These are phyloP conservation scores for Silurus lanzhouensis DNA, from an alignment of 2,797 vertebrate genomes.

Conservation along the genomic window DNA sequence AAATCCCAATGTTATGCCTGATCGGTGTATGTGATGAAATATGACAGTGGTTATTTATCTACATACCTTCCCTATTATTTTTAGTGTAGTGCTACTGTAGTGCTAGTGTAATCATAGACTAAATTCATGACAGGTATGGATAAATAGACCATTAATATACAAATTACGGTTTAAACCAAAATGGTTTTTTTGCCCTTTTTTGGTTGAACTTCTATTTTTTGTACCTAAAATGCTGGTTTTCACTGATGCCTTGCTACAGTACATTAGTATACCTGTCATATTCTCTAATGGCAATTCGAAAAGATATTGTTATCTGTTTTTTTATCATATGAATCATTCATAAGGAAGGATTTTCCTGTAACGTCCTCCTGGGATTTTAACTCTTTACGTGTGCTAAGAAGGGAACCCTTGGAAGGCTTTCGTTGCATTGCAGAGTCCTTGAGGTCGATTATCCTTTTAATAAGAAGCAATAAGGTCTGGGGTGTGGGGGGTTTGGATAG, in stretches of 20 bases:
- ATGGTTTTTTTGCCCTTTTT: not conserved
- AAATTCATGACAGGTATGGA: not conserved
- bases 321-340: slow-evolving; percentile 55
- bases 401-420: slow-evolving; percentile 22
- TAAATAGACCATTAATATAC: not conserved
- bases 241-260: slow-evolving; percentile 51
- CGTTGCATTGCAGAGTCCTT: slow-evolving; percentile 17
- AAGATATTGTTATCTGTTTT: slow-evolving; percentile 50
- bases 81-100: not conserved
- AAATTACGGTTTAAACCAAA: not conserved
- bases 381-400: slow-evolving; percentile 45
- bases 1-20: too few relatives aligned
- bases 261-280: slow-evolving; percentile 51
- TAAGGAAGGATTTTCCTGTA: slow-evolving; percentile 45
- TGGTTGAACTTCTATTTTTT: not conserved
- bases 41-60: not conserved
- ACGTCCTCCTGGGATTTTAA: slow-evolving; percentile 46
- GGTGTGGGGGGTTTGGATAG: not conserved
- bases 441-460: slow-evolving; percentile 43
- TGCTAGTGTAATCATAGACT: not conserved
- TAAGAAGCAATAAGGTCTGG: slow-evolving; percentile 18
- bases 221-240: not conserved
- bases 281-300: slow-evolving; percentile 51
- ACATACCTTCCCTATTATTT: not conserved
- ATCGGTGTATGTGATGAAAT: not conserved